Evolutionary conservation across 2,797 vertebrate species (phyloP).

Genomic region (Chromis chromis): DNA sequence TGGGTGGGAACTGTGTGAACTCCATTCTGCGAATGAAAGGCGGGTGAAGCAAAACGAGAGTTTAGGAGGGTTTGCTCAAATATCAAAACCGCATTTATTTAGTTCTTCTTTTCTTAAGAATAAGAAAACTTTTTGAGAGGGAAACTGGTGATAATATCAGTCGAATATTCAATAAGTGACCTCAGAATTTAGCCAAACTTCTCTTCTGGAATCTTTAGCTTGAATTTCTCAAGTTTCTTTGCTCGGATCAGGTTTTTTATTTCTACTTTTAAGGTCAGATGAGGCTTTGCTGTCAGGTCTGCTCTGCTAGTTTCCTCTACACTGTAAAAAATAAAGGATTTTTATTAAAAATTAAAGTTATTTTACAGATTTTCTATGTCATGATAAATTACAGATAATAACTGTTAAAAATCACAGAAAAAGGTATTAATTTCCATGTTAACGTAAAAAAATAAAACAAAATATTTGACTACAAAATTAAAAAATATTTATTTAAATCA

Average conservation of each 20-base stretch:
- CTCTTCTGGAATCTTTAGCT: not conserved
- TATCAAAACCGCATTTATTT: not conserved
- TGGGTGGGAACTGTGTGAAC: conserved; percentile 56
- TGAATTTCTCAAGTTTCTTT: not conserved
- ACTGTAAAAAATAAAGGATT: too few species aligned
- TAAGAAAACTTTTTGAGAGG: not conserved
- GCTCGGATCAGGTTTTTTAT: not conserved
- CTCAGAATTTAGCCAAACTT: not conserved
- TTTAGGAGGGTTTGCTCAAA: conserved; percentile 41
- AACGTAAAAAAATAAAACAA: too few species aligned
- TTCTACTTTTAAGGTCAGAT: not conserved
- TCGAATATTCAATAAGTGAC: conserved; percentile 2
- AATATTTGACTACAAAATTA: too few species aligned
- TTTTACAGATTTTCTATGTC: too few species aligned
- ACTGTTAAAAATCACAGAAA: too few species aligned
- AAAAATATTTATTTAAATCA: too few species aligned
- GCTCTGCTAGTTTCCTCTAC: not conserved
- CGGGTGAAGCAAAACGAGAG: conserved; percentile 43
- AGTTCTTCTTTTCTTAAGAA: not conserved
- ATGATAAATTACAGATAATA: too few species aligned
- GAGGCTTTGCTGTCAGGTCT: not conserved
- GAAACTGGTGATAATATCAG: not conserved
- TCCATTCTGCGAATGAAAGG: conserved; percentile 47
- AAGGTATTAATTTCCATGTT: too few species aligned
- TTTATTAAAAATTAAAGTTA: too few species aligned